Base-by-base conservation (phyloP, 2,113 vertebrate genomes). In the Turnix velox region DNA sequence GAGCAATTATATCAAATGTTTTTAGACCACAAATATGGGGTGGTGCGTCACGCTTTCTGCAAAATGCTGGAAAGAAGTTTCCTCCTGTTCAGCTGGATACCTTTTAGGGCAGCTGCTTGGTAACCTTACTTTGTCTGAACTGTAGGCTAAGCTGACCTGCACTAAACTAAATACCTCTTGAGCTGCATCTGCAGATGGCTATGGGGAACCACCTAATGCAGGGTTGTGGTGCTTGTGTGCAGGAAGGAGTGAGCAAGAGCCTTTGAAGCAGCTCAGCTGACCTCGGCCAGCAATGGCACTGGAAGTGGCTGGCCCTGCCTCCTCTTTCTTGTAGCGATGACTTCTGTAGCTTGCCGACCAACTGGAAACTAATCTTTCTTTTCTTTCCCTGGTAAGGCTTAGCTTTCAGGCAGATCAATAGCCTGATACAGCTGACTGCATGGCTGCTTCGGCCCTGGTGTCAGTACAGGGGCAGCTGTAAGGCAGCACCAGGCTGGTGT, bases 391-490 rank as follows among this genome's bases (percentile, higher is more conserved):
- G 43, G 13, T 68, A 17, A 20, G 69, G 57, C 69, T 84, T 93
- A 71, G 69, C 87, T 94, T 94, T 91, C 89, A 72, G 69, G 9
- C 19, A 43, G 84, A 91, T 91, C 89, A 67, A n/a, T 89, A 80
- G 19, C 43, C 66, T 52, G 81, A 67, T 87, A 52, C 77, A 68
- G 52, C 57, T 91, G 89, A 48, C 35, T 48, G 84, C 77, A 72
- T 8, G 65, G 55, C 89, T 82, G 84, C 73, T 71, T 69, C 9
- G 4, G 10, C 42, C 43, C 55, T 4, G 2, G 30, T 54, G 55
- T 28, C 63, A 25, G 28, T 31, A 4, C 3, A 31, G n/a, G 54
- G 72, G 57, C 55, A 19, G 65, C 73, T 74, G 65, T n/a, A 30
- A 30, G 4, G 17, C 5, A 5, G 43, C 27, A 8, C 0, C 1